Conservation (phyloP, 2,888 invertebrate genomes). For the Caenorhabditis japonica region DNA sequence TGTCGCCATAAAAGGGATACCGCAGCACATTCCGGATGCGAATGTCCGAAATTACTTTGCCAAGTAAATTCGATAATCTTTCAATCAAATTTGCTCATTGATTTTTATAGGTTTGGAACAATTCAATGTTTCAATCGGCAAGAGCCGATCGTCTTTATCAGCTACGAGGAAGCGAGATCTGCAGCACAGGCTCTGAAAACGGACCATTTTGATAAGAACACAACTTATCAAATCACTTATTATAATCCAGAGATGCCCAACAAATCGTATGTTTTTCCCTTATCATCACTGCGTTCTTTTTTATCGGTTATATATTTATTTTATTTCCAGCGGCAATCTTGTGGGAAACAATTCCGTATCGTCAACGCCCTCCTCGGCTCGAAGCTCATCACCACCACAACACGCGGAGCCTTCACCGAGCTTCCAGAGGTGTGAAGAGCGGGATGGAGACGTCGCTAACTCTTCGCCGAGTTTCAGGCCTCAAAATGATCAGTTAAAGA, state of each 20-base stretch:
- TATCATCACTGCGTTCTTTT: no score
- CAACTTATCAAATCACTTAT: conserved; percentile 30
- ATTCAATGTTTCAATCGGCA: conserved; percentile 29
- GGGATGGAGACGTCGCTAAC: not conserved
- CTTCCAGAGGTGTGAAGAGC: conserved; percentile 9
- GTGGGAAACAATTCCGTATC: conserved; percentile 1
- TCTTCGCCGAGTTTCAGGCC: not conserved
- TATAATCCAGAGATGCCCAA: conserved; percentile 23
- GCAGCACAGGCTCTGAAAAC: conserved; percentile 48
- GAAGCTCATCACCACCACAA: conserved; percentile 4
- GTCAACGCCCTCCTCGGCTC: conserved; percentile 1
- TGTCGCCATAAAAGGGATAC: conserved; percentile 54
- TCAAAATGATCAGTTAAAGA: conserved; percentile 4
- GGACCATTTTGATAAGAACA: conserved; percentile 30
- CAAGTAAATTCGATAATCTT: conserved; percentile 9
- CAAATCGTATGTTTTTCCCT: conserved; percentile 13
- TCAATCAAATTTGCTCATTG: not conserved
- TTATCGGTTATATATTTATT: not conserved
- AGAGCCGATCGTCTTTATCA: conserved; percentile 49
- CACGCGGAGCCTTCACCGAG: not conserved
- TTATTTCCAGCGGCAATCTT: not conserved
- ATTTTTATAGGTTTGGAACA: conserved; percentile 7
- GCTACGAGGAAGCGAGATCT: conserved; percentile 54
- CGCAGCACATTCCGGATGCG: conserved; percentile 22
- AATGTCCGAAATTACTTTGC: conserved; percentile 35